phyloP scores from a whole-genome alignment of 2,797 vertebrate genomes.

The Parotocinclus haroldoi region DNA sequence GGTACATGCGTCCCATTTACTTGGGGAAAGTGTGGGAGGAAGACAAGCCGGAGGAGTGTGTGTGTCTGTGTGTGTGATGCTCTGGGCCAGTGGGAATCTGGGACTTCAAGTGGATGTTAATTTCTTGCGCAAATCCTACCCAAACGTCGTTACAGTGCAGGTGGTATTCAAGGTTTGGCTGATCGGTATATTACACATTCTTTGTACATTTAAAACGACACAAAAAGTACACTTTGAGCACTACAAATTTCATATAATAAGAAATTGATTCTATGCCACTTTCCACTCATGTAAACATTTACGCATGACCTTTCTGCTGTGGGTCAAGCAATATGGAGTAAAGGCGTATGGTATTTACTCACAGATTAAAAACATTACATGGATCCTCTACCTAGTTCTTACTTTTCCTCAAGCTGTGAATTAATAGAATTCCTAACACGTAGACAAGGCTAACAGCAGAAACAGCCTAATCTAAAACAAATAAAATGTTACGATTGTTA shows the following conservation, averaged over 20 bases:
- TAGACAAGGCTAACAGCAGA: not conserved
- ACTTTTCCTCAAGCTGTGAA: too few relatives aligned
- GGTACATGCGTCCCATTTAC: too few relatives aligned
- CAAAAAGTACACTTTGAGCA: slow-evolving; percentile 39
- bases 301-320: slow-evolving; percentile 37
- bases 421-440: not conserved
- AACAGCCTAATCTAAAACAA: not conserved
- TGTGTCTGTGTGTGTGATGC: too few relatives aligned
- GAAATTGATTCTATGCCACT: slow-evolving; percentile 1
- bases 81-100: slow-evolving; percentile 13
- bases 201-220: slow-evolving; percentile 57
- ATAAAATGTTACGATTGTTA: not conserved
- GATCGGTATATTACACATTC: slow-evolving; percentile 61
- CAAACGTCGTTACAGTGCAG: not conserved
- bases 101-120: slow-evolving; percentile 25
- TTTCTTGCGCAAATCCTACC: slow-evolving; percentile 36
- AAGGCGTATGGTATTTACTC: slow-evolving; percentile 28
- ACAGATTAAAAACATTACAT: slow-evolving; percentile 9
- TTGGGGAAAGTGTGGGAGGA: too few relatives aligned
- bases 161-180: too few relatives aligned
- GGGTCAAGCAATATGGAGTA: slow-evolving; percentile 23
- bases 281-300: slow-evolving; percentile 53
- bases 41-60: too few relatives aligned
- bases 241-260: slow-evolving; percentile 34
- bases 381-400: not conserved